Evolutionary conservation across 2,888 invertebrate species (phyloP).

Genomic region (Cacoxenus indagator): DNA sequence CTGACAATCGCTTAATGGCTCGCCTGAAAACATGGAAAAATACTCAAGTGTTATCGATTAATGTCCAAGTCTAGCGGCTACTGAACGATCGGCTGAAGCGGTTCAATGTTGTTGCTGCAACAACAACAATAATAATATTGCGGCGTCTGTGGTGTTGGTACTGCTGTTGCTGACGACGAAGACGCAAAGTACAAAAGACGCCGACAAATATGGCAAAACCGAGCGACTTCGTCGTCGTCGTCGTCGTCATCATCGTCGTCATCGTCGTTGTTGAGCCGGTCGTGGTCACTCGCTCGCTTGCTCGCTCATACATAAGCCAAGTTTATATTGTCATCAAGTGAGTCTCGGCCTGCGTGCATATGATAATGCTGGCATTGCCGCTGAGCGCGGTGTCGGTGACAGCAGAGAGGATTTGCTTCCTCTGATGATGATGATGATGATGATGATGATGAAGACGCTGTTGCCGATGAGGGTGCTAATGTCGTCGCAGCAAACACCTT

Average conservation of each 20-base stretch:
- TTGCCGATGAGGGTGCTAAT: conserved; percentile 49
- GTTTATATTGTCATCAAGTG: conserved; percentile 17
- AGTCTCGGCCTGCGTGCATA: neutral
- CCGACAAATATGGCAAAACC: conserved; percentile 46
- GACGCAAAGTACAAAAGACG: conserved; percentile 57
- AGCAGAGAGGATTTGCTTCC: neutral
- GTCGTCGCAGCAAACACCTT: conserved; percentile 65
- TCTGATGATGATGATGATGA: neutral
- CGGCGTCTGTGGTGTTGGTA: conserved; percentile 49
- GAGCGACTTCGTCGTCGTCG: too few relatives aligned
- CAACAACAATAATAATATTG: conserved; percentile 34
- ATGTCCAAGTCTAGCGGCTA: conserved; percentile 71
- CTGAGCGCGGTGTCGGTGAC: too few relatives aligned
- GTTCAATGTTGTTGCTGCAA: conserved; percentile 26
- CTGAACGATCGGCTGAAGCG: conserved; percentile 66
- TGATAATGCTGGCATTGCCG: neutral
- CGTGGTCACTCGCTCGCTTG: neutral
- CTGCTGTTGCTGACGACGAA: conserved; percentile 26
- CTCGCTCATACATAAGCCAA: neutral
- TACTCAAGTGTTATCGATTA: conserved; percentile 72
- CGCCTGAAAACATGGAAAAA: conserved; percentile 72
- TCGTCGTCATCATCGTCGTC: too few relatives aligned
- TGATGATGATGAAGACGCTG: neutral
- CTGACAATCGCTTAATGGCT: conserved; percentile 72
- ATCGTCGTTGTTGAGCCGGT: too few relatives aligned